Conservation (phyloP, 1,140 invertebrate genomes). For the Hypothenemus hampei region DNA sequence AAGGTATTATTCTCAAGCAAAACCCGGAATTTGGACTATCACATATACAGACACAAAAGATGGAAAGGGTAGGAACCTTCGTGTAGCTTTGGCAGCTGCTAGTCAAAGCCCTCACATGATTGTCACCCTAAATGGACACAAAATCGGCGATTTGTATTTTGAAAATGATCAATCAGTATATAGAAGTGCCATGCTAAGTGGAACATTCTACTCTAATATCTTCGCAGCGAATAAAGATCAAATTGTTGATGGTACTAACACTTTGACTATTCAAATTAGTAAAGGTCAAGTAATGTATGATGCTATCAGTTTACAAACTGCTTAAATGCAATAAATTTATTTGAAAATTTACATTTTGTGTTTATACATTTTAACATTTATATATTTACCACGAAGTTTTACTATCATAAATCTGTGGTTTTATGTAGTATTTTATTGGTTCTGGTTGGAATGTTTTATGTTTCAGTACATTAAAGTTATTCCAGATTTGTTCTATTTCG, state of each 20-base stretch:
- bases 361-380: too few relatives aligned
- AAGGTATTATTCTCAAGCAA: constrained; percentile 13
- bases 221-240: constrained; percentile 5
- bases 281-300: constrained; percentile 14
- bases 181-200: constrained; percentile 13
- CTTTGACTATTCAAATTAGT: constrained; percentile 11
- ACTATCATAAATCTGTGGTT: too few relatives aligned
- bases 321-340: constrained; percentile 1
- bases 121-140: constrained; percentile 7
- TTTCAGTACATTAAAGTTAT: too few relatives aligned
- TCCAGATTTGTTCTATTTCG: too few relatives aligned
- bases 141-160: constrained; percentile 8
- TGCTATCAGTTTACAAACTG: constrained; percentile 10
- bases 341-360: too few relatives aligned
- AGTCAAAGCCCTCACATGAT: constrained; percentile 14
- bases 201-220: constrained; percentile 6
- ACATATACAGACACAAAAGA: constrained; percentile 6
- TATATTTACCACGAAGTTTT: too few relatives aligned
- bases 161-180: constrained; percentile 11
- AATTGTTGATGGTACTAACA: constrained; percentile 8
- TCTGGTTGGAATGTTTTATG: too few relatives aligned
- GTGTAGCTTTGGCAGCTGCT: constrained; percentile 2
- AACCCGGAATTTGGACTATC: constrained; percentile 13
- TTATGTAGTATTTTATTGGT: too few relatives aligned
- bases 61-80: constrained; percentile 6